phyloP scores from a whole-genome alignment of 1,140 invertebrate genomes.

The Mycetomoellerius zeteki region DNA sequence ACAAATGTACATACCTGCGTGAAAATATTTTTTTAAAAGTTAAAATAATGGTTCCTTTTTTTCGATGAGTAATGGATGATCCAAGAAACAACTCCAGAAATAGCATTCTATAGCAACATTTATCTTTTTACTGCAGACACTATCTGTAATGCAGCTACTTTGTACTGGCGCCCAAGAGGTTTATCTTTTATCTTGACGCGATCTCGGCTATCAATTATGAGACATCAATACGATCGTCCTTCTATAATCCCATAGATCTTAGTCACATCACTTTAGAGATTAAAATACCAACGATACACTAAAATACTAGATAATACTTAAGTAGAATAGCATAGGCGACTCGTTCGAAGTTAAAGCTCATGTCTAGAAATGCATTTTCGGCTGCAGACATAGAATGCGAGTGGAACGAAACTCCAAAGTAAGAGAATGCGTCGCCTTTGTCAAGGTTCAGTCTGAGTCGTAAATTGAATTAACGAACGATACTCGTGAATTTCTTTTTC shows the following conservation, averaged over 20 bases:
- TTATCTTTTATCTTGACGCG: slow-evolving; percentile 14
- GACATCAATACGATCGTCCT: background rate
- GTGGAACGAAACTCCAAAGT: slow-evolving; percentile 9
- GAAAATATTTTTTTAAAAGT: background rate
- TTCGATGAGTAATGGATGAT: background rate
- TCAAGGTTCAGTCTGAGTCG: slow-evolving; percentile 5
- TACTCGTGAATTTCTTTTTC: slow-evolving; percentile 6
- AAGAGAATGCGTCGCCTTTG: slow-evolving; percentile 11
- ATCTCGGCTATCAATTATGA: slow-evolving; percentile 24
- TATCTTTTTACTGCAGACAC: background rate
- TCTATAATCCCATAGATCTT: background rate
- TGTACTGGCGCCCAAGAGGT: background rate
- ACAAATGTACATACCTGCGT: background rate
- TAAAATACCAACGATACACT: slow-evolving; percentile 20
- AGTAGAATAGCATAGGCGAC: background rate
- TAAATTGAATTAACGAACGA: slow-evolving; percentile 23
- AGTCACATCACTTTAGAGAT: background rate
- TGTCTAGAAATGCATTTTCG: slow-evolving; percentile 30
- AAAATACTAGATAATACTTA: background rate
- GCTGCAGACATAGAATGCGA: slow-evolving; percentile 14
- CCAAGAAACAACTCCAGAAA: background rate
- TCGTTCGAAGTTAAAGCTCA: background rate
- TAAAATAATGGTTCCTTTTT: background rate
- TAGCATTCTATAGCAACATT: no score
- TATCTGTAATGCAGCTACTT: slow-evolving; percentile 38